Evolutionary conservation across 2,888 invertebrate genomes (phyloP), one percentile per base, ranked within the genome.

Genomic region (Andrena fulva): DNA sequence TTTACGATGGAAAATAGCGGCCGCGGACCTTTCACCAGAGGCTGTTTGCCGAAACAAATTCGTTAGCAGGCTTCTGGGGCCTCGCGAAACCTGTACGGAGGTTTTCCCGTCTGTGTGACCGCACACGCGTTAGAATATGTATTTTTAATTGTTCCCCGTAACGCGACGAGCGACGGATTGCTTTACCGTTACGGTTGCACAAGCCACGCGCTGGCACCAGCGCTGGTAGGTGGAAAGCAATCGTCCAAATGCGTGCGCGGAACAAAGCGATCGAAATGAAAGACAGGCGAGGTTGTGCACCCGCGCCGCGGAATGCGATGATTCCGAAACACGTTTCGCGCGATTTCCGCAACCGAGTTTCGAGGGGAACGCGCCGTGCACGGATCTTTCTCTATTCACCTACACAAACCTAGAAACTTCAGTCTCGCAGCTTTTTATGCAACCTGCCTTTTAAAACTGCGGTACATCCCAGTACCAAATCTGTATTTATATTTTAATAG

Each of bases 131-230:
- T 66, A 42, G 59, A 76, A 78, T 68, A 77, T 50, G 52, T 42
- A 64, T 66, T 71, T 33, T 16, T 68, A 80, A 79, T 80, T 79
- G 68, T 68, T 68, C 20, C 67, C 29, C 33, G 66, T 24, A 54
- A 20, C 54, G 60, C 67, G 50, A 80, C 70, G 54, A 79, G 72
- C 35, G 80, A 80, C 67, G 71, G 78, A 71, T 79, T 68, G 67
- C 68, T 79, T 80, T 80, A 80, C 80, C 79, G 80, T 79, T 80
- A 80, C 80, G 50, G 20, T 80, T 80, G 50, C 68, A 63, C 72
- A 68, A 80, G 72, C 2, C 66, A 29, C 31, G 56, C 16, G n/a
- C 63, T 66, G 66, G 24, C 66, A 48, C 48, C 48, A 29, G 20
- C 6, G 52, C 20, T 52, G 20, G 24, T 68, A 79, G 35, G 48